Percentiles rank a stretch among this genome's conserved stretches.
Conservation (phyloP, 2,113 vertebrate species). For the Oreochromis spilurus region DNA sequence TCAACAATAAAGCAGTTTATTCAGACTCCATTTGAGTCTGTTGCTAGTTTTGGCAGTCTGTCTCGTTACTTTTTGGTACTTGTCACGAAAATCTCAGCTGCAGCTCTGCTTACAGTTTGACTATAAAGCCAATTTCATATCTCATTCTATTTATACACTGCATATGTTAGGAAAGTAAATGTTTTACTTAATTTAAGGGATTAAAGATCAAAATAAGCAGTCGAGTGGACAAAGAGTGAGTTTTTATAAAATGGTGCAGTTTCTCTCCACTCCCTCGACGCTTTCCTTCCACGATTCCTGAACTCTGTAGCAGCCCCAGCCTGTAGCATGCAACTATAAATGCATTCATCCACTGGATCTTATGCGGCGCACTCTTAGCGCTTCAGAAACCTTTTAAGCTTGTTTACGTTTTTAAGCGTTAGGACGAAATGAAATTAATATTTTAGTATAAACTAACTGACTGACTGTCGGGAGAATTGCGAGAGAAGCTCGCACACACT, state of each 20-base stretch:
- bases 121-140: background rate
- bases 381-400: slow-evolving; percentile 34
- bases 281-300: background rate
- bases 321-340: background rate
- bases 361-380: background rate
- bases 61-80: background rate
- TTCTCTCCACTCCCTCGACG: background rate
- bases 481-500: background rate
- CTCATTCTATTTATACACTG: background rate
- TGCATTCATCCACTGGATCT: background rate
- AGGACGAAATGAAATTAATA: slow-evolving; percentile 36
- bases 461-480: slow-evolving; percentile 41
- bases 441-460: slow-evolving; percentile 39
- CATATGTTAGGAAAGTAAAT: background rate
- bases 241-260: slow-evolving; percentile 3
- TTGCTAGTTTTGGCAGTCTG: background rate
- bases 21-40: background rate
- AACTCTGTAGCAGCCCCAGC: background rate
- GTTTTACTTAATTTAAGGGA: background rate
- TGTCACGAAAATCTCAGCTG: background rate
- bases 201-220: background rate
- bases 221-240: background rate
- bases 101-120: background rate
- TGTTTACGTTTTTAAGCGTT: slow-evolving; percentile 40
- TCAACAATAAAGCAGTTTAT: background rate